phyloP scores from a whole-genome alignment of 2,888 invertebrate species.

The Tromatobia lineatoria region DNA sequence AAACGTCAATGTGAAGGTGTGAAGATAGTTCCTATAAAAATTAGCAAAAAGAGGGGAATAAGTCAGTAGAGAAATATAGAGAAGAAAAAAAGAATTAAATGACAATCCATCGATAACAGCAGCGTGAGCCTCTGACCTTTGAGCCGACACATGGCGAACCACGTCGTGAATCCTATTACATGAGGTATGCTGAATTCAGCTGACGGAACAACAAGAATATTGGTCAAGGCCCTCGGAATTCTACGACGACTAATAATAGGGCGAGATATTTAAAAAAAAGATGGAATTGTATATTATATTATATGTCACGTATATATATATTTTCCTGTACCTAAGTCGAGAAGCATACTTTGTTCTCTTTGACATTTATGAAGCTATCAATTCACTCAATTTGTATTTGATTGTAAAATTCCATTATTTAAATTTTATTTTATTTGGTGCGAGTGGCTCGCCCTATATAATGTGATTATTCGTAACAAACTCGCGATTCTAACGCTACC shows the following conservation, averaged over 20 bases:
- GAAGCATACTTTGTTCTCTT: slow-evolving; percentile 39
- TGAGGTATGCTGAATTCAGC: slow-evolving; percentile 84
- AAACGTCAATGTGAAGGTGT: neutral
- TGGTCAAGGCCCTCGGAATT: slow-evolving; percentile 30
- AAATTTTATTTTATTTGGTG: neutral
- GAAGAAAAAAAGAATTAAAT: slow-evolving; percentile 11
- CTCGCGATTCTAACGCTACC: neutral
- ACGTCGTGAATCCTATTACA: slow-evolving; percentile 87
- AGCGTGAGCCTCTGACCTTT: slow-evolving; percentile 85
- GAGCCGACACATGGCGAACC: slow-evolving; percentile 86
- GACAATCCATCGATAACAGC: slow-evolving; percentile 54
- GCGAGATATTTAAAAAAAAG: neutral
- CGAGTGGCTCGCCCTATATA: neutral
- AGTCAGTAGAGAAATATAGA: slow-evolving; percentile 6
- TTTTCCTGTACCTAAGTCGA: slow-evolving; percentile 43
- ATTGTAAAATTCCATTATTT: neutral
- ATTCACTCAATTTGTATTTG: neutral
- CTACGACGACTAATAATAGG: slow-evolving; percentile 17
- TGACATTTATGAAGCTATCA: neutral
- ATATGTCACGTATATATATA: neutral
- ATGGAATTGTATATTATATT: neutral
- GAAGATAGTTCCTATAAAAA: slow-evolving; percentile 1
- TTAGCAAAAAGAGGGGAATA: neutral
- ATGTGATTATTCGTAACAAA: neutral
- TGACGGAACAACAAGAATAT: slow-evolving; percentile 71